phyloP scores from a whole-genome alignment of 2,113 vertebrate genomes.

The Oryzias curvinotus region DNA sequence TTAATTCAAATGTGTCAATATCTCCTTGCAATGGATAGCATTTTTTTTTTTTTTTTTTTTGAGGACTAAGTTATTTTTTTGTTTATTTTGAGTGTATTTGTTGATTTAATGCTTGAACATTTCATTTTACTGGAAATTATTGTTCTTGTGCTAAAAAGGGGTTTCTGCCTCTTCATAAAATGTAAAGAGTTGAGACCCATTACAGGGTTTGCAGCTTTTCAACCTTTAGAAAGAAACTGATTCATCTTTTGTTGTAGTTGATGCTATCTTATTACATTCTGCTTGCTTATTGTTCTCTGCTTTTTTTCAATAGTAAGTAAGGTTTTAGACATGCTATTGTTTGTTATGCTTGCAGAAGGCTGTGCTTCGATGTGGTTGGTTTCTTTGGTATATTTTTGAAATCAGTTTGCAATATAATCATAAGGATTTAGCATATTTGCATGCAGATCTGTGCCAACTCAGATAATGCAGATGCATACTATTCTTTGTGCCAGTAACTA shows the following conservation, averaged over 20 bases:
- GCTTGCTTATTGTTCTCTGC: conserved; percentile 5
- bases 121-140: conserved; percentile 17
- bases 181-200: conserved; percentile 18
- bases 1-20: conserved; percentile 14
- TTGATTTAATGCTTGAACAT: conserved; percentile 30
- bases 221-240: background rate
- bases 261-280: conserved; percentile 2
- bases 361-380: too few species aligned
- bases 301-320: conserved; percentile 1
- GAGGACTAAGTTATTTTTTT: background rate
- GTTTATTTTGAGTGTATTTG: background rate
- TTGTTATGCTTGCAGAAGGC: conserved; percentile 11
- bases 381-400: too few species aligned
- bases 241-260: conserved; percentile 2
- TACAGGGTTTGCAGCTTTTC: conserved; percentile 3
- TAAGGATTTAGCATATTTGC: conserved; percentile 54
- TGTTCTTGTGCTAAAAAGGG: conserved; percentile 1
- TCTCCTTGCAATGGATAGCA: conserved; percentile 11
- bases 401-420: conserved; percentile 13
- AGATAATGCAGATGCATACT: conserved; percentile 32
- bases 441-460: conserved; percentile 59
- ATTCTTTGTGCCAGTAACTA: conserved; percentile 20
- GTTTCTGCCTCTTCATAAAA: conserved; percentile 9
- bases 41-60: conserved; percentile 15
- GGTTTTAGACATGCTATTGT: background rate